Conservation (phyloP, 2,888 invertebrate species). For the Lagria hirta region DNA sequence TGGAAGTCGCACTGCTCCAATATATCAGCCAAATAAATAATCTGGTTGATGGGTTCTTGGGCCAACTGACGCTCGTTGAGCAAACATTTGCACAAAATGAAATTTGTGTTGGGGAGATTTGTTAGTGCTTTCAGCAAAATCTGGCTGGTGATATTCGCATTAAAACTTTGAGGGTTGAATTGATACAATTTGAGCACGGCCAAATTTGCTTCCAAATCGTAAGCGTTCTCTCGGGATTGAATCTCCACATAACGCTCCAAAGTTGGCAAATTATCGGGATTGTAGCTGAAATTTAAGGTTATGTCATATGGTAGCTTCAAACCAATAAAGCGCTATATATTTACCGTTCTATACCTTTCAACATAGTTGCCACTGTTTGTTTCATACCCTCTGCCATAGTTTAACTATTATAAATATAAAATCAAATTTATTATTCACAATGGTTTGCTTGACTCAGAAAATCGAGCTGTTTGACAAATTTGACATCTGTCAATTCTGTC, state of each 20-base stretch:
- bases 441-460: too few relatives aligned
- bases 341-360: constrained; percentile 92
- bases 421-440: too few relatives aligned
- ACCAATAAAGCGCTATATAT: constrained; percentile 11
- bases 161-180: constrained; percentile 87
- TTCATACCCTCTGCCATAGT: constrained; percentile 81
- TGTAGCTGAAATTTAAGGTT: constrained; percentile 70
- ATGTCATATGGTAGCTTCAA: constrained; percentile 11
- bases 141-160: constrained; percentile 80
- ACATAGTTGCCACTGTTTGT: constrained; percentile 80
- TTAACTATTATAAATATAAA: too few relatives aligned
- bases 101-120: constrained; percentile 96
- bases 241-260: constrained; percentile 91
- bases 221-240: constrained; percentile 90
- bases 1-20: constrained; percentile 93
- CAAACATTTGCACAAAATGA: constrained; percentile 96
- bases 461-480: too few relatives aligned
- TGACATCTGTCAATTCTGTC: too few relatives aligned
- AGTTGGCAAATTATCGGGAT: constrained; percentile 90
- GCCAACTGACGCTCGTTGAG: constrained; percentile 77
- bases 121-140: constrained; percentile 95
- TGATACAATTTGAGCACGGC: constrained; percentile 96
- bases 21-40: constrained; percentile 86
- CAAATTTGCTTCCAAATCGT: constrained; percentile 95
- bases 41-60: constrained; percentile 83